Percentiles rank a stretch among this genome's conserved stretches.
Evolutionary conservation across 1,140 invertebrate genomes (phyloP).

Genomic region (Reticulitermes speratus): DNA sequence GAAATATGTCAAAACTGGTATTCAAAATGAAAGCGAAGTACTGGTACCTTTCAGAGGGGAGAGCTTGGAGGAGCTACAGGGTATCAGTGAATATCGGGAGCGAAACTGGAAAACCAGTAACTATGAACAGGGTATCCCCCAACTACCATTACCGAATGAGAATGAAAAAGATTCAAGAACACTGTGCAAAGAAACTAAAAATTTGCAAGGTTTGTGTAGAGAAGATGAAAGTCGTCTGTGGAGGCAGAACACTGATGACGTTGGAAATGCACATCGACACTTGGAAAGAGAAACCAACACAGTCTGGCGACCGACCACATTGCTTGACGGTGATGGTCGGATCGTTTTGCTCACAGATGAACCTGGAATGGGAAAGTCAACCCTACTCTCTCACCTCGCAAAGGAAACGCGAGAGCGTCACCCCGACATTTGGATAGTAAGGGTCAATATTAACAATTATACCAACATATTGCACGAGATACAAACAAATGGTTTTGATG

Average conservation of each 20-base stretch:
- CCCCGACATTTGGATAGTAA: constrained; percentile 23
- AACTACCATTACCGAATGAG: too few species aligned
- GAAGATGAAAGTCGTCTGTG: too few species aligned
- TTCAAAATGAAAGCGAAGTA: too few species aligned
- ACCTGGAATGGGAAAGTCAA: constrained; percentile 32
- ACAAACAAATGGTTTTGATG: neutral
- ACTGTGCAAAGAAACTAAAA: too few species aligned
- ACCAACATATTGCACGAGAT: neutral
- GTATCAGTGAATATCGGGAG: neutral
- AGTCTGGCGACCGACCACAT: neutral
- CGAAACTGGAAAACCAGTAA: too few species aligned
- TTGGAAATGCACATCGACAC: too few species aligned
- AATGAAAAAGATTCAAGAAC: too few species aligned
- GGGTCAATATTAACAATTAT: constrained; percentile 28
- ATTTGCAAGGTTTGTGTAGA: too few species aligned
- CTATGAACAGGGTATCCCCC: too few species aligned
- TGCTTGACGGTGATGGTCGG: neutral
- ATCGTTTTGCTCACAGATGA: constrained; percentile 14
- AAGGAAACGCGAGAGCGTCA: constrained; percentile 4
- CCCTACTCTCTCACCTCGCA: constrained; percentile 3
- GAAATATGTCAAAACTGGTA: too few species aligned
- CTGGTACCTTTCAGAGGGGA: too few species aligned
- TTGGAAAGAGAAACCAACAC: neutral
- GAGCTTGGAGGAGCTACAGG: neutral
- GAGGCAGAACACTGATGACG: too few species aligned